These are phyloP conservation scores for Coregonus sp. DNA, from an alignment of 2,797 vertebrate species.

Conservation along the genomic window DNA sequence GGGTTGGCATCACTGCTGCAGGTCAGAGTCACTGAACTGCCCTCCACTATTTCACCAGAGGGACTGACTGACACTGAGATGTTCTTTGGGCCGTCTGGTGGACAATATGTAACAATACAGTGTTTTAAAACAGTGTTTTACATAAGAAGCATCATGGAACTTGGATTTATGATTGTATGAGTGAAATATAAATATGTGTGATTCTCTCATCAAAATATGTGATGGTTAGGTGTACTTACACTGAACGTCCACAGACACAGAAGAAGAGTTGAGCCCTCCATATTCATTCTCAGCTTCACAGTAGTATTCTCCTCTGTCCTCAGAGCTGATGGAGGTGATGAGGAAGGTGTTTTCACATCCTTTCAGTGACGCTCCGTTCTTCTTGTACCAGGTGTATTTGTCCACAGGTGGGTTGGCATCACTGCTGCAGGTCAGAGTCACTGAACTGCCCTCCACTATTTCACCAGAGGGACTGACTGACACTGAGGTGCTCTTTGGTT, in stretches of 20 bases:
- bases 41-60: no score
- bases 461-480: constrained; percentile 8
- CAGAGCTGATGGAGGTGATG: constrained; percentile 28
- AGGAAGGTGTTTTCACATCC: background rate
- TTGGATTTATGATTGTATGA: background rate
- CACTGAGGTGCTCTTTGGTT: no score
- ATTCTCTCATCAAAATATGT: background rate
- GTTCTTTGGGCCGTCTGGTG: background rate
- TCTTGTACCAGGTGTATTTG: constrained; percentile 45
- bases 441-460: constrained; percentile 28
- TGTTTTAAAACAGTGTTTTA: background rate
- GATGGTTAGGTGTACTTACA: constrained; percentile 2
- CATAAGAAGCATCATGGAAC: background rate
- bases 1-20: no score
- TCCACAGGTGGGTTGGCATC: constrained; percentile 49
- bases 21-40: no score
- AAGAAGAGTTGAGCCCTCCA: constrained; percentile 5
- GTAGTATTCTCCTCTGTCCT: constrained; percentile 34
- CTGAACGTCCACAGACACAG: background rate
- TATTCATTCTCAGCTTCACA: constrained; percentile 27
- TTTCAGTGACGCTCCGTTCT: background rate
- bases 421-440: constrained; percentile 42
- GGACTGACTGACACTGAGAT: no score
- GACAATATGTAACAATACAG: no score
- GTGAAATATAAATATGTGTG: background rate